phyloP scores from a whole-genome alignment of 2,113 vertebrate genomes.

The Psophia crepitans region DNA sequence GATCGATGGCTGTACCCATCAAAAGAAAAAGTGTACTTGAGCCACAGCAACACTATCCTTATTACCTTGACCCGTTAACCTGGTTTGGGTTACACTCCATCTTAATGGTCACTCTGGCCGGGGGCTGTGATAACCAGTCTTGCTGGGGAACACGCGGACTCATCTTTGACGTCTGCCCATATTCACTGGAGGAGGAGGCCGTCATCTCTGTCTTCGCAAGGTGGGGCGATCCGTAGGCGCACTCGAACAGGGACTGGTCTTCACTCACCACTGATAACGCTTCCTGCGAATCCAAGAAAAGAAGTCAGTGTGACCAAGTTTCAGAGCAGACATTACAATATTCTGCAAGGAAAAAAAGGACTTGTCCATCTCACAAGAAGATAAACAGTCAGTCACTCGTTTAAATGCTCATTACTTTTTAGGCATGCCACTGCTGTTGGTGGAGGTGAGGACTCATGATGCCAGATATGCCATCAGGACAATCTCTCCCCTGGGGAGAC shows the following conservation, averaged over 20 bases:
- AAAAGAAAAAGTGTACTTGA: background rate
- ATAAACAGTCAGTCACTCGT: rapidly evolving
- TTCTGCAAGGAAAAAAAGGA: background rate
- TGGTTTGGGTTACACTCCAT: conserved; percentile 86
- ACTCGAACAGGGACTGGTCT: conserved; percentile 89
- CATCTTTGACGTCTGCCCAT: conserved; percentile 86
- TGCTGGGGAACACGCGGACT: conserved; percentile 84
- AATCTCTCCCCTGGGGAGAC: background rate
- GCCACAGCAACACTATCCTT: background rate
- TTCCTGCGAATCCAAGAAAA: conserved; percentile 74
- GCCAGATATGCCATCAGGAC: background rate
- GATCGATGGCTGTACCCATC: background rate
- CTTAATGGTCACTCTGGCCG: conserved; percentile 85
- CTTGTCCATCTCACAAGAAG: rapidly evolving
- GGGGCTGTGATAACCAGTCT: conserved; percentile 84
- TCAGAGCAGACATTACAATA: background rate
- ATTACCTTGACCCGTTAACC: conserved; percentile 86
- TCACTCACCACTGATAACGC: conserved; percentile 87
- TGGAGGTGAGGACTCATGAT: background rate
- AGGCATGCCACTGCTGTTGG: rapidly evolving
- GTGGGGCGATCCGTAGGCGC: conserved; percentile 83
- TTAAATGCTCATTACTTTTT: background rate
- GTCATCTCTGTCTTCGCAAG: conserved; percentile 87
- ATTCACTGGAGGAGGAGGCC: conserved; percentile 84
- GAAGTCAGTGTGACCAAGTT: background rate